A percentile compares a stretch with the other conserved stretches of the same genome.
phyloP scores from a whole-genome alignment of 2,113 vertebrate species.

The Alligator mississippiensis region DNA sequence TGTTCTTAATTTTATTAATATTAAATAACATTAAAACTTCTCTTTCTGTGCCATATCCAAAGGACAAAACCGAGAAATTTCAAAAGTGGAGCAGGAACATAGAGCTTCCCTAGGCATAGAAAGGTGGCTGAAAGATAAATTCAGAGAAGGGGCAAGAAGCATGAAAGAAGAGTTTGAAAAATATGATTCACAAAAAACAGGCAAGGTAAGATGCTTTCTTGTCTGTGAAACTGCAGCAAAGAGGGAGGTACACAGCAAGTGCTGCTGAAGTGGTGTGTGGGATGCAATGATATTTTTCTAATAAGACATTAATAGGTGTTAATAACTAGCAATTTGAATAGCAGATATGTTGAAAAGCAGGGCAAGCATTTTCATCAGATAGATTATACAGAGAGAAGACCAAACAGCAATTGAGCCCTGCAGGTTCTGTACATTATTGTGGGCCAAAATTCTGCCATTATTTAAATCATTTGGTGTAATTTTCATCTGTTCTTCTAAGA shows the following conservation, averaged over 20 bases:
- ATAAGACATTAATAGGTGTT: neutral
- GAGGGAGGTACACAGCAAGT: neutral
- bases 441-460: too few relatives aligned
- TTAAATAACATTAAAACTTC: neutral
- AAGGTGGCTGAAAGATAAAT: constrained; percentile 67
- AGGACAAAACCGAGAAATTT: constrained; percentile 18
- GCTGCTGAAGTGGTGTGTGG: neutral
- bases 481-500: too few relatives aligned
- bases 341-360: neutral
- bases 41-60: neutral
- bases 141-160: constrained; percentile 59
- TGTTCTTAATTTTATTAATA: neutral
- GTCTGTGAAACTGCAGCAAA: neutral
- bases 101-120: constrained; percentile 54
- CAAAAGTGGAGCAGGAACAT: constrained; percentile 42
- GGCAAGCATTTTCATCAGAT: neutral
- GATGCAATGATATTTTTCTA: neutral
- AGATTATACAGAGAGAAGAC: neutral
- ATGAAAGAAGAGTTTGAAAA: constrained; percentile 71
- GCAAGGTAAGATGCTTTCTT: constrained; percentile 36
- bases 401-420: neutral
- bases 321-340: neutral
- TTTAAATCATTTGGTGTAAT: too few relatives aligned
- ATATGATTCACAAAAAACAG: constrained; percentile 37
- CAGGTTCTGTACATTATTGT: neutral